Evolutionary conservation across 2,797 vertebrate species (phyloP).

Genomic region (Protonibea diacanthus): DNA sequence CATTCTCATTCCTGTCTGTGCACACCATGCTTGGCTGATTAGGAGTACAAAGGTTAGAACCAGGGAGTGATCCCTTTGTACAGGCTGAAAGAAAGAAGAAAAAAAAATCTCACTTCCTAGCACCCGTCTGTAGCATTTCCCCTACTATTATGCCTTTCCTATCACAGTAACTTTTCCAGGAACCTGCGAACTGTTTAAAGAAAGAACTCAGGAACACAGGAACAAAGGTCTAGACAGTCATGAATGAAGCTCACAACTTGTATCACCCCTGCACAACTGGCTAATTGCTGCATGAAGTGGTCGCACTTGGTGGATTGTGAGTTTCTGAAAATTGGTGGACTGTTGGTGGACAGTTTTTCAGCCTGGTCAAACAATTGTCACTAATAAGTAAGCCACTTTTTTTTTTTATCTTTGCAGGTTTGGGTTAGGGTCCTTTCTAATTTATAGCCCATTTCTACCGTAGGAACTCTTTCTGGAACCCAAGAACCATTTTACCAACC

Average conservation of each 20-base stretch:
- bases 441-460: background rate
- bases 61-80: slow-evolving; percentile 23
- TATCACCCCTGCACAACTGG: background rate
- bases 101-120: background rate
- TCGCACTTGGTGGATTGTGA: background rate
- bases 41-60: slow-evolving; percentile 45
- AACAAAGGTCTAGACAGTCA: background rate
- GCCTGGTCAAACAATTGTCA: background rate
- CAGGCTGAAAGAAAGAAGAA: background rate
- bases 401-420: background rate
- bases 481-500: background rate
- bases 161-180: background rate
- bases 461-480: background rate
- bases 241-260: background rate
- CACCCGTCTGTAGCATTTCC: too few relatives aligned
- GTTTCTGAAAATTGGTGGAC: background rate
- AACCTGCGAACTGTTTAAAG: background rate
- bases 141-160: background rate
- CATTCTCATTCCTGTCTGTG: slow-evolving; percentile 18
- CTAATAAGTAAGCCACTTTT: background rate
- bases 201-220: too few relatives aligned
- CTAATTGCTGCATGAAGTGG: background rate
- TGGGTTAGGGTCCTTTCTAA: background rate
- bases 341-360: background rate
- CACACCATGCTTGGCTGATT: slow-evolving; percentile 27